Evolutionary conservation across 1,140 invertebrate species (phyloP), one percentile per base, ranked within the genome.

Genomic region (Holotrichia oblita): DNA sequence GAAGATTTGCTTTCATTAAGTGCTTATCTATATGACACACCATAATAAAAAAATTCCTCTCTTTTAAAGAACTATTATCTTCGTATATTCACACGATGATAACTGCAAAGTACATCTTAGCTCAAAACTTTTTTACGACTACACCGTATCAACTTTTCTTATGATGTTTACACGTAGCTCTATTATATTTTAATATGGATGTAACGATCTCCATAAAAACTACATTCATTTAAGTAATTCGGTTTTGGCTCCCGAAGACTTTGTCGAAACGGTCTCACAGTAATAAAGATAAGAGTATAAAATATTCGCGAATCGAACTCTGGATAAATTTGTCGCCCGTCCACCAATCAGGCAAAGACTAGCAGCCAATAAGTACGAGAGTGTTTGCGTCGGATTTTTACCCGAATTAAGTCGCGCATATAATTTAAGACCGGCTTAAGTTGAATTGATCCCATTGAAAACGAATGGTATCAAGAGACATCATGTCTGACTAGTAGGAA

Each of bases 231-330:
- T 69, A 69, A 69, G 61, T 69, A 69, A 69, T 69, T 69, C 22
- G 61, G 17, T 69, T 69, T 69, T 20, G 61, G 61, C 61, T 69
- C 61, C 61, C 61, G 27, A 34, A 22, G 61, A 69, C 61, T 55
- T 17, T 69, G 20, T 6, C 22, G 27, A 34, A 69, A 55, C 48
- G 22, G 22, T n/a, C 61, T 10, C 27, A 2, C 59, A 22, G 61
- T n/a, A 69, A 69, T 69, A 69, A 69, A 69, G 61, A 69, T 69
- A 69, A 69, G 61, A 69, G 22, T 69, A 69, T 69, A 69, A 69
- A 27, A 69, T 69, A 69, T 69, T 55, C 61, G 61, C 61, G 61
- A 34, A 69, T 69, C 61, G 61, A 69, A 69, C 27, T 69, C 22
- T 20, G 4, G 61, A 20, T 69, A 69, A 69, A 69, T n/a, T 69